Conservation (phyloP, 2,113 vertebrate species). For the Phylloscopus trochilus region DNA sequence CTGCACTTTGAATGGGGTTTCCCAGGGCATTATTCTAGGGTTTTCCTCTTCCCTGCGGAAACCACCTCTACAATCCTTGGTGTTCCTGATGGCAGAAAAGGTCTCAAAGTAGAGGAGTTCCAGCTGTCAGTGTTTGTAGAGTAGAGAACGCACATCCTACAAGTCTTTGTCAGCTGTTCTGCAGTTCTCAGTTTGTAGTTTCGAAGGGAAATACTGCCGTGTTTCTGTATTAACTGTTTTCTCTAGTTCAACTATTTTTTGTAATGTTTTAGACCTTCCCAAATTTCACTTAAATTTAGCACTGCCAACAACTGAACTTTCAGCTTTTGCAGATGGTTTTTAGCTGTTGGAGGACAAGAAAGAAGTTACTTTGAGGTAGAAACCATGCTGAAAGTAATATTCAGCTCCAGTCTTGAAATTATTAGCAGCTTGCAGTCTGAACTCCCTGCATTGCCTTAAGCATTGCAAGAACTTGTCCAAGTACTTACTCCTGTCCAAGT, state of each 20-base stretch:
- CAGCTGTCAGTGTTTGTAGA: background rate
- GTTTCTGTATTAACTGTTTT: background rate
- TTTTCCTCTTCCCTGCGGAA: too few relatives aligned
- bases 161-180: background rate
- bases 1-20: too few relatives aligned
- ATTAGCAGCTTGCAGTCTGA: background rate
- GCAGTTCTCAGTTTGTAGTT: background rate
- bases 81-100: background rate
- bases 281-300: background rate
- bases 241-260: background rate
- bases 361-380: background rate
- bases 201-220: background rate
- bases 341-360: background rate
- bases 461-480: background rate
- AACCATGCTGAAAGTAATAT: background rate
- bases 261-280: background rate
- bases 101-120: background rate
- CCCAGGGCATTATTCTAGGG: too few relatives aligned
- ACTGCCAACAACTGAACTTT: background rate
- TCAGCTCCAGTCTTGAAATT: background rate
- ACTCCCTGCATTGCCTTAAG: background rate
- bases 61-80: background rate
- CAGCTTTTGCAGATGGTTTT: background rate
- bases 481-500: background rate
- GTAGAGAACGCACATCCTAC: rapidly evolving